Evolutionary conservation across 2,113 vertebrate species (phyloP).

Genomic region (Eublepharis macularius): DNA sequence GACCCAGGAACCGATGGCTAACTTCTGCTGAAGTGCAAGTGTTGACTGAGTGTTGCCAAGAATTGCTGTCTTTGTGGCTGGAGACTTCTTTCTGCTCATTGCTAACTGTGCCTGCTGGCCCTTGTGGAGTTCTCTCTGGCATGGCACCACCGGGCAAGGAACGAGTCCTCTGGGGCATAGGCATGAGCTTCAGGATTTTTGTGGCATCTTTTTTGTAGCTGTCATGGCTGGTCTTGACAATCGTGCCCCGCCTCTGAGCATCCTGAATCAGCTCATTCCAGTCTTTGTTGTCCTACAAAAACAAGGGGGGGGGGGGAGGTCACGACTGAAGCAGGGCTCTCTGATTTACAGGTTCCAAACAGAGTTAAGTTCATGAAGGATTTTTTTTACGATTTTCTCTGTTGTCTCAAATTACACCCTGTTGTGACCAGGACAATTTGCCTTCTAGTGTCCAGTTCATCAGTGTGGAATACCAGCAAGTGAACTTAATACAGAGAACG

Average conservation of each 20-base stretch:
- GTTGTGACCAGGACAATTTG: background rate
- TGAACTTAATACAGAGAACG: too few species aligned
- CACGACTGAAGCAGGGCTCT: too few species aligned
- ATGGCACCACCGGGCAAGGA: background rate
- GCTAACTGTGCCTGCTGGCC: constrained; percentile 10
- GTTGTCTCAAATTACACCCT: background rate
- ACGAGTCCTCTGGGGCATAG: background rate
- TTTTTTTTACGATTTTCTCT: background rate
- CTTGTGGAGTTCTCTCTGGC: background rate
- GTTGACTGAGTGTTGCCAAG: rapidly evolving
- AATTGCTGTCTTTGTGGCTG: background rate
- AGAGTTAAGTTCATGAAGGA: background rate
- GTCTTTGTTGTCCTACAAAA: constrained; percentile 79
- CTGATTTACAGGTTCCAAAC: background rate
- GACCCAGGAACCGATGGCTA: background rate
- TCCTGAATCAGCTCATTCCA: constrained; percentile 85
- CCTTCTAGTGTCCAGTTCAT: too few species aligned
- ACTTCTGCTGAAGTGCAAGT: background rate
- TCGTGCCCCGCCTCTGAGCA: constrained; percentile 76
- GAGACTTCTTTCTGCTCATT: background rate
- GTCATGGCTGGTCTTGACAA: constrained; percentile 72
- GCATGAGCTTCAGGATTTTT: constrained; percentile 78
- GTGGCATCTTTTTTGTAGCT: constrained; percentile 68
- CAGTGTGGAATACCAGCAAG: too few species aligned
- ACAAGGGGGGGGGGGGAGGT: background rate